Conservation (phyloP, 2,797 vertebrate species). For the Thalassophryne amazonica region DNA sequence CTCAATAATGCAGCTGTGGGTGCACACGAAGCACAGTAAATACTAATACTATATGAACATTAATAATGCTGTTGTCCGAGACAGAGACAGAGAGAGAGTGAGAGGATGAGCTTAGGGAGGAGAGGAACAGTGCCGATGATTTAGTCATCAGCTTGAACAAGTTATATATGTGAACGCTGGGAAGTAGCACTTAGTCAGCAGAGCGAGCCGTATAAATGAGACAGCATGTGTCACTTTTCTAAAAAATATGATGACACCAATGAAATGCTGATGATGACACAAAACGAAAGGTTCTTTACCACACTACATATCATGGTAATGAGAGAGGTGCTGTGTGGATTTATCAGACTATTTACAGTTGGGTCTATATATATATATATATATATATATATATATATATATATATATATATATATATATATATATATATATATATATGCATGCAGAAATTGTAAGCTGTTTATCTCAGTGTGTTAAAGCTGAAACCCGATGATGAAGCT, state of each 20-base stretch:
- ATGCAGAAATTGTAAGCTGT: too few species aligned
- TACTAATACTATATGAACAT: constrained; percentile 29
- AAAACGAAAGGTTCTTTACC: constrained; percentile 1
- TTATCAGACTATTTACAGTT: too few species aligned
- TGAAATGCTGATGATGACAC: not conserved
- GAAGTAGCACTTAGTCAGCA: constrained; percentile 15
- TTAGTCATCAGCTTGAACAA: constrained; percentile 32
- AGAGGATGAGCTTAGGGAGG: not conserved
- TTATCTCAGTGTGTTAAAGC: too few species aligned
- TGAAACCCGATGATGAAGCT: too few species aligned
- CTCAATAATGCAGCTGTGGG: constrained; percentile 4
- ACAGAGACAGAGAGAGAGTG: constrained; percentile 11
- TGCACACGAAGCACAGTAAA: constrained; percentile 8
- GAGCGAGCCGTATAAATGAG: constrained; percentile 29
- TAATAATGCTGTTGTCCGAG: constrained; percentile 18
- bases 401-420: too few species aligned
- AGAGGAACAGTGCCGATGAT: constrained; percentile 12
- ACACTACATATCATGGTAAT: constrained; percentile 9
- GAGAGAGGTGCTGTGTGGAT: too few species aligned
- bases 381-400: too few species aligned
- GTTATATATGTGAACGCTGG: constrained; percentile 26
- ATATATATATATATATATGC: too few species aligned
- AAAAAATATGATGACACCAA: not conserved
- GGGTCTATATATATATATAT: too few species aligned
- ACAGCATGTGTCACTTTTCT: constrained; percentile 4